These are phyloP conservation scores for Eupithecia abbreviata DNA, from an alignment of 2,888 invertebrate genomes.

Conservation along the genomic window DNA sequence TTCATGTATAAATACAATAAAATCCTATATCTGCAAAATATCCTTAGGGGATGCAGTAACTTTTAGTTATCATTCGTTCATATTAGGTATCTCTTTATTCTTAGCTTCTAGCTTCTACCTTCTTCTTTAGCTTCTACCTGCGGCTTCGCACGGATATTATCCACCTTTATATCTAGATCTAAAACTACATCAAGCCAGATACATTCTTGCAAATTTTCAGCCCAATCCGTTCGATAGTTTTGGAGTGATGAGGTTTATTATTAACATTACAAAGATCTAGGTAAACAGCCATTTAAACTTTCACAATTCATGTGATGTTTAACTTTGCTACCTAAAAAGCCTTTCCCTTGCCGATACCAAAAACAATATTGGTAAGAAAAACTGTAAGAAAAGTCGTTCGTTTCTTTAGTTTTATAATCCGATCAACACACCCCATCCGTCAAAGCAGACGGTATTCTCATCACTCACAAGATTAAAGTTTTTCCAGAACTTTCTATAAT, in stretches of 20 bases:
- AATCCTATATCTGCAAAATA: not conserved
- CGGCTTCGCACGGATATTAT: too few species aligned
- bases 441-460: slow-evolving; percentile 55
- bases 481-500: slow-evolving; percentile 60
- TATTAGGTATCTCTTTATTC: too few species aligned
- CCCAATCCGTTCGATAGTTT: not conserved
- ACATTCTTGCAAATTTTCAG: not conserved
- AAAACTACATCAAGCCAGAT: too few species aligned
- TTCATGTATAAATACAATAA: not conserved
- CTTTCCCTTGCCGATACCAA: not conserved
- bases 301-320: not conserved
- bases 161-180: too few species aligned
- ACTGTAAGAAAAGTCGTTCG: not conserved
- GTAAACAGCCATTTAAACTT: not conserved
- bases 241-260: too few species aligned
- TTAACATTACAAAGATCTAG: not conserved
- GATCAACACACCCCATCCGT: slow-evolving; percentile 48
- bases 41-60: not conserved
- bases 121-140: not conserved
- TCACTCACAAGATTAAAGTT: slow-evolving; percentile 72
- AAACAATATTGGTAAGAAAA: not conserved
- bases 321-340: not conserved
- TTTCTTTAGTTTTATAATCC: slow-evolving; percentile 37
- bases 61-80: too few species aligned
- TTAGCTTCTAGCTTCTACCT: too few species aligned